Evolutionary conservation across 2,888 invertebrate genomes (phyloP), one percentile per base, ranked within the genome.

Genomic region (Drosophila kuntzei): DNA sequence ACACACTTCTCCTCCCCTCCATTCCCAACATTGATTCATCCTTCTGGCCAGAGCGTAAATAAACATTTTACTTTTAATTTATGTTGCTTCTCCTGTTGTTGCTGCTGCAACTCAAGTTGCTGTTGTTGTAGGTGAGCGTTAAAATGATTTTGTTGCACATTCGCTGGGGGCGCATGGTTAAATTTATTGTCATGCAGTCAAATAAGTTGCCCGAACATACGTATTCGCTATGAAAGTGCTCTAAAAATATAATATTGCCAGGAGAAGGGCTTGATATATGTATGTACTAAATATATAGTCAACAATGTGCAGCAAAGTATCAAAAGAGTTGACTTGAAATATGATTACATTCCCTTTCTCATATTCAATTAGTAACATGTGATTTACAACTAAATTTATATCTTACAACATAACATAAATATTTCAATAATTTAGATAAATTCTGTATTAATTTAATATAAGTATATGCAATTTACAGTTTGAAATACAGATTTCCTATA

Each of bases 1-100:
- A 6, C 6, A 20, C 8, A 9, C 16, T 51, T 12, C 18, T 6
- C n/a, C 27, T 43, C 7, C 25, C n/a, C 11, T 14, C 16, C 41
- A 5, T 25, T 34, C 25, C 22, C 53, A 43, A 22, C 51, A 75
- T 60, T 71, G 62, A 60, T 71, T 55, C 71, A 75, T 75, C 66
- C 69, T 72, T 74, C 53, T 71, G 66, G 70, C 76, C 78, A 59
- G 62, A 54, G 71, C 80, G 80, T 76, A 82, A 85, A 82, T 82
- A 83, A 83, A 85, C 86, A 83, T 82, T 83, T 85, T 78, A 76
- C 76, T 63, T 86, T 80, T 76, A 85, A 83, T 83, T 83, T 86
- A 86, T 86, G 83, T 78, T 50, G 46, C 53, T 36, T 54, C 50
- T 53, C 20, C 34, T 39, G 53, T 57, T 41, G 54, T 58, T 46